These are phyloP conservation scores for Microtus oregoni DNA, from an alignment of 2,113 vertebrate species.

Conservation along the genomic window DNA sequence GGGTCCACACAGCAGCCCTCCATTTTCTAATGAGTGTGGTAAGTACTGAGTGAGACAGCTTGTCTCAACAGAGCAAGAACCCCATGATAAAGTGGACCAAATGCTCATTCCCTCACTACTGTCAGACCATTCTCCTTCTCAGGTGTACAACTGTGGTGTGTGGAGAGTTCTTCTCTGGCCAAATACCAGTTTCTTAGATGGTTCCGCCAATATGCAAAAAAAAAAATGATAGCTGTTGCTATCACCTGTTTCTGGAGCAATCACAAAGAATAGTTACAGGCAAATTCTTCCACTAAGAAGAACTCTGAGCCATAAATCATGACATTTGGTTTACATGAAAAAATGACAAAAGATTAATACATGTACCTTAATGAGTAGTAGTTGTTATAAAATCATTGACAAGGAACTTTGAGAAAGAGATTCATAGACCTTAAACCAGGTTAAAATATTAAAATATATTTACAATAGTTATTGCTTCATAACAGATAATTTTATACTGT, in stretches of 20 bases:
- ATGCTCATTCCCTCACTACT: no score
- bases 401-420: not conserved
- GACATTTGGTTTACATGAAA: not conserved
- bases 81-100: not conserved
- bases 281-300: not conserved
- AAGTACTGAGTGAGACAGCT: not conserved
- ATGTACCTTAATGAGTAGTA: not conserved
- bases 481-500: not conserved
- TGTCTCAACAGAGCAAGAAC: not conserved
- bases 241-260: not conserved
- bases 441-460: not conserved
- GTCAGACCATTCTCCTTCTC: no score
- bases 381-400: not conserved
- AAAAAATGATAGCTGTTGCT: not conserved
- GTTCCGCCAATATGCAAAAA: not conserved
- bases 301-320: not conserved
- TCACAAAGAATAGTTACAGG: not conserved
- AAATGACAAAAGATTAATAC: not conserved
- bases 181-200: not conserved
- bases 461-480: not conserved
- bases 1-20: accelerated
- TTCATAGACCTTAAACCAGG: not conserved
- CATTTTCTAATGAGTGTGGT: not conserved
- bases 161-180: not conserved
- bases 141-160: no score